Conservation (phyloP, 2,797 vertebrate species). For the Parauchenoglanis punctatus region DNA sequence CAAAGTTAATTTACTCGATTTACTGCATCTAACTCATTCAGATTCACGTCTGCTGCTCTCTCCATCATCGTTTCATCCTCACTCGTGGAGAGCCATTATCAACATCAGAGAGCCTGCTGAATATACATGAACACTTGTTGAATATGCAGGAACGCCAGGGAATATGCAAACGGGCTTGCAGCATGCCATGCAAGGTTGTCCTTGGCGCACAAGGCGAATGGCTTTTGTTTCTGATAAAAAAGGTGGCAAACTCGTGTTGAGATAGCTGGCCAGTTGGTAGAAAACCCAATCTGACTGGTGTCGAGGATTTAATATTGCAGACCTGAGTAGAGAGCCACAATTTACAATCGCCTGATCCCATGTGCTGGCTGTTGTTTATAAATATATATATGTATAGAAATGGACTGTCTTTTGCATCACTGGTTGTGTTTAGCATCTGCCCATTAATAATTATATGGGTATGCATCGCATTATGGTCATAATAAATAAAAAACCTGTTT, state of each 20-base stretch:
- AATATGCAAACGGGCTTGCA: slow-evolving; percentile 62
- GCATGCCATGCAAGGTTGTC: slow-evolving; percentile 19
- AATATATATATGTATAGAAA: not conserved
- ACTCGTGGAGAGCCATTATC: slow-evolving; percentile 74
- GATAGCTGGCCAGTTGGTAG: not conserved
- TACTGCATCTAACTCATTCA: slow-evolving; percentile 33
- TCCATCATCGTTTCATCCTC: slow-evolving; percentile 68
- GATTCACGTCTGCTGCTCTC: slow-evolving; percentile 47
- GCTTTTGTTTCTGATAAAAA: slow-evolving; percentile 17
- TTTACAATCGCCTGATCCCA: not conserved
- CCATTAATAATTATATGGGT: slow-evolving; percentile 4
- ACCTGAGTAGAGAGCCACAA: not conserved
- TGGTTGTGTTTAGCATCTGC: slow-evolving; percentile 30
- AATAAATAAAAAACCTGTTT: slow-evolving; percentile 34
- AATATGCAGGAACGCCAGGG: slow-evolving; percentile 60
- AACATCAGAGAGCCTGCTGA: slow-evolving; percentile 72
- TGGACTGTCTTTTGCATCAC: not conserved
- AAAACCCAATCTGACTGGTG: slow-evolving; percentile 1
- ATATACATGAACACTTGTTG: slow-evolving; percentile 68
- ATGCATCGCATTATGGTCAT: not conserved
- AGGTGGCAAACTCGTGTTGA: not conserved
- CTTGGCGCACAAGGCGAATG: slow-evolving; percentile 17
- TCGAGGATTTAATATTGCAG: not conserved
- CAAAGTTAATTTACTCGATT: slow-evolving; percentile 22
- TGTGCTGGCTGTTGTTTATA: not conserved